These are phyloP conservation scores for Eptesicus fuscus DNA, from an alignment of 2,113 vertebrate species.

Conservation along the genomic window DNA sequence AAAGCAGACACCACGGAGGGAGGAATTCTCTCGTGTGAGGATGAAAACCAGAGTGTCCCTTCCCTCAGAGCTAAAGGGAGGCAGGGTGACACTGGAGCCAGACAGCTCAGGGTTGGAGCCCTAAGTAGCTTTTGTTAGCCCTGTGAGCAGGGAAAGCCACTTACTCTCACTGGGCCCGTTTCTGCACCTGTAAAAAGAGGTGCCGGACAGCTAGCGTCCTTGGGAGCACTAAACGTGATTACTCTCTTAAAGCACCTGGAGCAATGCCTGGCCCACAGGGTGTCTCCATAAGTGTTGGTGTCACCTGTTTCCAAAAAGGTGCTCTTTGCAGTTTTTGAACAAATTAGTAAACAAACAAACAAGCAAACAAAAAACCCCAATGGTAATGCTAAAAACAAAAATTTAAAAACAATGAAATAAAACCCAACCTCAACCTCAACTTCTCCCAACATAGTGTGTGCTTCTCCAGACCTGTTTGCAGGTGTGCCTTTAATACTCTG, in stretches of 20 bases:
- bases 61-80: neutral
- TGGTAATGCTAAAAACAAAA: neutral
- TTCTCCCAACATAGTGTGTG: neutral
- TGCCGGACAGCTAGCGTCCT: too few species aligned
- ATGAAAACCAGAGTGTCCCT: neutral
- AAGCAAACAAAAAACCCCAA: neutral
- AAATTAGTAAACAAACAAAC: neutral
- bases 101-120: neutral
- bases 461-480: neutral
- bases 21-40: neutral
- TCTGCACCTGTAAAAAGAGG: neutral
- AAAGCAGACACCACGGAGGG: neutral
- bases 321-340: neutral
- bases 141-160: neutral
- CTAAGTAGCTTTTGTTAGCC: neutral
- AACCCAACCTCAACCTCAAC: neutral
- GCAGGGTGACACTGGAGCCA: neutral
- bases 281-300: neutral
- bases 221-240: neutral
- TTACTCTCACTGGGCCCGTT: neutral
- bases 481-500: neutral
- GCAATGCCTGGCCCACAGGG: neutral
- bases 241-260: neutral
- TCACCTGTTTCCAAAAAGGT: neutral
- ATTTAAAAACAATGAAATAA: neutral